These are phyloP conservation scores for Stramonita haemastoma DNA, from an alignment of 2,888 invertebrate species.

Conservation along the genomic window DNA sequence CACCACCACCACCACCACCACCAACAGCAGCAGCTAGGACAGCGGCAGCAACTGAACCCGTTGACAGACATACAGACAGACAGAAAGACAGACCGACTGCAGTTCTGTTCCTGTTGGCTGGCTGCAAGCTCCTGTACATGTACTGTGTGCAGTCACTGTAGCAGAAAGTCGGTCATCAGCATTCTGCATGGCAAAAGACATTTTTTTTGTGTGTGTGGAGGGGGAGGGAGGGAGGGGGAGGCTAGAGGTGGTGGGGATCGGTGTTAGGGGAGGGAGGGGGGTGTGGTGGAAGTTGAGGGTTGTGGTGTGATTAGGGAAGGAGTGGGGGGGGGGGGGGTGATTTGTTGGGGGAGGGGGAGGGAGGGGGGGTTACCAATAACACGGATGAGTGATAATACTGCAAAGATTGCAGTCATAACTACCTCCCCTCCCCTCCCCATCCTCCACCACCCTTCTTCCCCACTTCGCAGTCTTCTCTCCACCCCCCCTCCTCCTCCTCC, in stretches of 20 bases:
- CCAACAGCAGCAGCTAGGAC: too few species aligned
- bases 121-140: too few species aligned
- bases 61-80: too few species aligned
- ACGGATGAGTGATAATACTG: background rate
- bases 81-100: too few species aligned
- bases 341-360: background rate
- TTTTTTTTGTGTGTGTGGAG: background rate
- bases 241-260: background rate
- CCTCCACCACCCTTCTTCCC: background rate
- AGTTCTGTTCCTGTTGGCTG: too few species aligned
- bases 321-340: background rate
- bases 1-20: too few species aligned
- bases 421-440: too few species aligned
- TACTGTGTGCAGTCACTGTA: background rate
- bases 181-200: background rate
- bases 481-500: background rate
- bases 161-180: background rate
- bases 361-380: background rate
- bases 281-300: background rate
- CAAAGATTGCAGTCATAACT: too few species aligned
- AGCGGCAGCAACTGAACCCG: too few species aligned
- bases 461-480: too few species aligned
- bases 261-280: background rate
- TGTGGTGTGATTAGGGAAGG: background rate
- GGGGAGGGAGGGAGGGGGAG: background rate